Conservation (phyloP, 64 coral and sea anemone species). For the Stichodactyla helianthus region DNA sequence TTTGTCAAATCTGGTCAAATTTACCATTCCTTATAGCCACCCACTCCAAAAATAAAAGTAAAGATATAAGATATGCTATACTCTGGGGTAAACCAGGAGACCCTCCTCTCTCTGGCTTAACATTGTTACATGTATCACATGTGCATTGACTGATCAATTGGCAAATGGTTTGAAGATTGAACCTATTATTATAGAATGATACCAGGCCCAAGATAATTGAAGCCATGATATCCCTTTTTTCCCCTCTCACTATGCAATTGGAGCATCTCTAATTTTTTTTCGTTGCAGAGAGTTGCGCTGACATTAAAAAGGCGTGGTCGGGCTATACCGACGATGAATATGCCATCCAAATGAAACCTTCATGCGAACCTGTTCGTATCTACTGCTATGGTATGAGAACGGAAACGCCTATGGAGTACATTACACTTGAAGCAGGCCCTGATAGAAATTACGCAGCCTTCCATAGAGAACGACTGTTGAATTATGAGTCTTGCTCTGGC, state of each 20-base stretch:
- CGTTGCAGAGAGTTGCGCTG: slow-evolving; percentile 70
- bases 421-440: slow-evolving; percentile 76
- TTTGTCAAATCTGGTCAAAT: too few relatives aligned
- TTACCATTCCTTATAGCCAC: too few relatives aligned
- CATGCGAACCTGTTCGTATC: slow-evolving; percentile 76
- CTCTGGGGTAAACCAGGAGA: too few relatives aligned
- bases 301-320: slow-evolving; percentile 79
- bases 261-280: neutral
- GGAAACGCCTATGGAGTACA: slow-evolving; percentile 73
- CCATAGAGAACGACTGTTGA: slow-evolving; percentile 70
- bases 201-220: too few relatives aligned
- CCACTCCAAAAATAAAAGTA: too few relatives aligned
- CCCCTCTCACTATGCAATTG: neutral
- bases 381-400: slow-evolving; percentile 89
- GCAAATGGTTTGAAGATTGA: too few relatives aligned
- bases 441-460: slow-evolving; percentile 89
- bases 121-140: too few relatives aligned
- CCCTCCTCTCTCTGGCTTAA: too few relatives aligned
- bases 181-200: too few relatives aligned
- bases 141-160: too few relatives aligned
- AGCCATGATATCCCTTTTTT: too few relatives aligned
- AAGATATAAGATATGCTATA: too few relatives aligned
- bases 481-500: slow-evolving; percentile 78
- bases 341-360: slow-evolving; percentile 64
- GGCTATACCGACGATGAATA: slow-evolving; percentile 86